Evolutionary conservation across 2,113 vertebrate species (phyloP), one percentile per base, ranked within the genome.

Genomic region (Hystrix cristata): DNA sequence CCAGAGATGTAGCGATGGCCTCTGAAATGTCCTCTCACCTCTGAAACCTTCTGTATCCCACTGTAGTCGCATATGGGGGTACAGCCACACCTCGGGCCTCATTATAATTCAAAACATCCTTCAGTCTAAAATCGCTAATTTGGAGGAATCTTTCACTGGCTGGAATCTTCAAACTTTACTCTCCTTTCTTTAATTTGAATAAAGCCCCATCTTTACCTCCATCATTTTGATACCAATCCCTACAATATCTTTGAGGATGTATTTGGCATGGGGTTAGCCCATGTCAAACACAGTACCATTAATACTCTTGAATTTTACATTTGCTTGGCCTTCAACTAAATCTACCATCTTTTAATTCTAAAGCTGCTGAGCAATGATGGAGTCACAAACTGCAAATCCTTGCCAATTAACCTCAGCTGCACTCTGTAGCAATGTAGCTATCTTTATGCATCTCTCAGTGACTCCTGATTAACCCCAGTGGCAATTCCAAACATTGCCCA

Each of bases 331-430:
- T 95, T 78, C 55, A 57, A 53, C 48, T 62, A 16, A 57, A 74
- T 29, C 57, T 83, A 46, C 48, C 34, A 59, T 29, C 60, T 83
- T 51, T 87, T 82, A 80, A 81, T 46, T 87, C 64, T 19, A 84
- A 91, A 94, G 59, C 25, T 71, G 27, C 91, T 95, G 48, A 97
- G 87, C 65, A 82, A 46, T 65, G 51, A 43, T 19, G 19, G 62
- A 87, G 46, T 67, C 83, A 91, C 43, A 46, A 65, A 67, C 59
- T 48, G 90, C 25, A 90, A 90, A 84, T 86, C 57, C n/a, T 71
- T 71, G 71, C 65, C 94, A 96, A 83, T 96, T 76, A 96, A 94
- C 93, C 91, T 96, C 71, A 82, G 94, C 62, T 91, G 85, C 79
- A 87, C 82, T 69, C 85, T n/a, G 38, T 27, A 18, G 8, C 48